Evolutionary conservation across 2,113 vertebrate genomes (phyloP).

Genomic region (western clawed frog (Xenopus tropicalis)): UCB_Xtro_10.0 CM004450.2:129134501-129135000

Average conservation of each 20-base stretch:
- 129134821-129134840: conserved; percentile 70
- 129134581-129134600: conserved; percentile 96
- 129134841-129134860: conserved; percentile 67
- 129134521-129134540: neutral
- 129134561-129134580: conserved; percentile 87
- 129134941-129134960: conserved; percentile 71
- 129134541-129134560: conserved; percentile 82
- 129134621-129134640: conserved; percentile 67
- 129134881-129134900: conserved; percentile 74
- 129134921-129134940: conserved; percentile 46
- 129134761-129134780: conserved; percentile 53
- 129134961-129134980: conserved; percentile 83
- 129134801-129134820: conserved; percentile 65
- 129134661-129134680: conserved; percentile 51
- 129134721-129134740: conserved; percentile 57
- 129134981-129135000: conserved; percentile 86
- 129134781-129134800: conserved; percentile 52
- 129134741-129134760: conserved; percentile 58
- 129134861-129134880: conserved; percentile 87
- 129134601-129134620: conserved; percentile 65
- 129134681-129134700: conserved; percentile 61
- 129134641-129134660: conserved; percentile 73
- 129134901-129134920: conserved; percentile 28
- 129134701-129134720: conserved; percentile 51
- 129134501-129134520: no score